Base-by-base conservation (phyloP, 2,888 invertebrate species). In the Tenthredo mesomela region DNA sequence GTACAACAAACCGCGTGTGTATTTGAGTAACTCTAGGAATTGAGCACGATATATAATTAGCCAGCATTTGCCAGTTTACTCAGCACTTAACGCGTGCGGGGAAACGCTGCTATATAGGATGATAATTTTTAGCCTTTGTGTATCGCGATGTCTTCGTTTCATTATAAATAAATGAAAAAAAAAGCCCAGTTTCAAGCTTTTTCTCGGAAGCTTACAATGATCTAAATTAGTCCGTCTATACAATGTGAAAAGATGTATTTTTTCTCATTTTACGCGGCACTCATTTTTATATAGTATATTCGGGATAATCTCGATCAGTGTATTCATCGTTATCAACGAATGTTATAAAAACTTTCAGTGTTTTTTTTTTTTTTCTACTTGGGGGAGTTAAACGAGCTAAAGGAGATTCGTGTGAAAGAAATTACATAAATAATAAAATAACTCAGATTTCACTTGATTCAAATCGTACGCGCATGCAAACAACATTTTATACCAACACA, bases 1-100 rank as follows among this genome's bases (percentile, higher is more conserved):
- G 25, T 33, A 73, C 21, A 77, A n/a, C 58, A 33, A 54, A 29
- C 4, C 54, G 21, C 29, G 37, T 80, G 61, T 80, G 61, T 80
- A 80, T 80, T 80, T 61, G 12, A 80, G 80, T 80, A 61, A 65
- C 29, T 61, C 80, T 80, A 58, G 40, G 80, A 80, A 61, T 40
- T 43, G 61, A 80, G 80, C 58, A 1, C 80, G 80, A 80, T 80
- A 37, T 80, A 80, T 80, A 80, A 80, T 80, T 80, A 80, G 88
- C 88, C 88, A 88, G 88, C 86, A 84, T 86, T 85, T 71, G 85
- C 86, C 73, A 85, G 88, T 87, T 88, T 86, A 86, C 87, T 47
- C 73, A 77, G 77, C 29, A 54, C 54, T 18, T 33, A 77, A 54
- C 50, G 43, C 82, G 84, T 83, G 82, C 84, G 75, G 84, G 73